Evolutionary conservation across 1,140 invertebrate species (phyloP), one percentile per base, ranked within the genome.

Genomic region (Zaprionus ornatus): DNA sequence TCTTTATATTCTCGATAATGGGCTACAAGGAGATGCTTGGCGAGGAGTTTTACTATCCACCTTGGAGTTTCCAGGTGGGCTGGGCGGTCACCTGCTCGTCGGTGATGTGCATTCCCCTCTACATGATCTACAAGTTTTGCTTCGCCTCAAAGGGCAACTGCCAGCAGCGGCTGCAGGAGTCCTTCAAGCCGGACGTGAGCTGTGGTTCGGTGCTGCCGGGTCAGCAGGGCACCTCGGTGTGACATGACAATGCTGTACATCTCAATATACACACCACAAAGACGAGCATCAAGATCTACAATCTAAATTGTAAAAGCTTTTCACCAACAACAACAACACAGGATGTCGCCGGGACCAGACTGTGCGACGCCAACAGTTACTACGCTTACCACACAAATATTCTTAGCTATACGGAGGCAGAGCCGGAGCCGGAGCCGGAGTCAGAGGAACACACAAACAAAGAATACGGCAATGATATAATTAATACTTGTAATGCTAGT

Each of bases 31-130:
- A 98, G 63, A 95, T 99, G 93, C 94, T 96, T 6, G 98, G 98
- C 74, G 96, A 97, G 60, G 95, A 96, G 79, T 99, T 99, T 92
- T 93, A 94, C 19, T 99, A 99, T 93, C 98, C 98, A 0, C 92
- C 94, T 48, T 98, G 97, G 96, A 98, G 97, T 54, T 97, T 98
- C 91, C 93, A 96, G 21, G 94, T 99, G 40, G 98, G 98, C 19
- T 98, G 98, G 96, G 84, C 95, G 4, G 96, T 99, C 71, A 98
- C 98, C 5, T 95, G 95, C 12, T 99, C 98, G 21, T 99, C 98
- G 59, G 96, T 99, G 48, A 94, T 97, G 3, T 98, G 97, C 93
- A 99, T 99, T 84, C 98, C 98, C 17, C 93, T 96, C 27, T 95
- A 98, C 84, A 98, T 97, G 23, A 92, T 98, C 62, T 98, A 97